A percentile compares a stretch with the other conserved stretches of the same genome.
These are phyloP conservation scores for Drosophila orena DNA, from an alignment of 1,140 invertebrate genomes.

Conservation along the genomic window DNA sequence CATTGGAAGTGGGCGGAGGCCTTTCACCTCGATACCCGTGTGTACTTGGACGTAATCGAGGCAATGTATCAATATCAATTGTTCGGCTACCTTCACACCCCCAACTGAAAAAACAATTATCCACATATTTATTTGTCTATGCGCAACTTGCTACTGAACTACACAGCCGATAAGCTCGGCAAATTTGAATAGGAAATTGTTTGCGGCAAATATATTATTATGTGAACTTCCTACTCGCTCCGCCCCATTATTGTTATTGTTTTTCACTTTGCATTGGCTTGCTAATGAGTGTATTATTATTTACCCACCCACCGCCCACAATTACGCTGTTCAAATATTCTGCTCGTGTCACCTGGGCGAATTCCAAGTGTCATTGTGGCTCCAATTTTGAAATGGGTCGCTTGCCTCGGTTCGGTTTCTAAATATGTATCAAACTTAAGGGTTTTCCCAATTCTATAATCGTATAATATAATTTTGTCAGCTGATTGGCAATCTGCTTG, in stretches of 20 bases:
- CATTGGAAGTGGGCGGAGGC: background rate
- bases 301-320: conserved; percentile 16
- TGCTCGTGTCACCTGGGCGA: conserved; percentile 30
- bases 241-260: conserved; percentile 36
- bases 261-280: conserved; percentile 41
- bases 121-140: conserved; percentile 44
- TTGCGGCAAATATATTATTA: conserved; percentile 46
- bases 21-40: conserved; percentile 11
- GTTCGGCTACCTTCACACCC: conserved; percentile 38
- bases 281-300: conserved; percentile 65
- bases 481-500: conserved; percentile 4
- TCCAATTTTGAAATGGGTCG: conserved; percentile 21
- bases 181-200: conserved; percentile 73
- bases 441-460: conserved; percentile 27
- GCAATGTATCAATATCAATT: conserved; percentile 38
- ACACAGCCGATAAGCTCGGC: conserved; percentile 55
- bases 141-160: conserved; percentile 42
- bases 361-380: conserved; percentile 25
- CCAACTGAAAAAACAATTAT: conserved; percentile 62
- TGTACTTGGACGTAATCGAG: conserved; percentile 34
- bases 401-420: background rate
- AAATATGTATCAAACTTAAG: background rate
- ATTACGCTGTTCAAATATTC: conserved; percentile 53
- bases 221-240: conserved; percentile 50
- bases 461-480: background rate